phyloP scores from a whole-genome alignment of 2,797 vertebrate species.

The Eurystomus glaucurus region DNA sequence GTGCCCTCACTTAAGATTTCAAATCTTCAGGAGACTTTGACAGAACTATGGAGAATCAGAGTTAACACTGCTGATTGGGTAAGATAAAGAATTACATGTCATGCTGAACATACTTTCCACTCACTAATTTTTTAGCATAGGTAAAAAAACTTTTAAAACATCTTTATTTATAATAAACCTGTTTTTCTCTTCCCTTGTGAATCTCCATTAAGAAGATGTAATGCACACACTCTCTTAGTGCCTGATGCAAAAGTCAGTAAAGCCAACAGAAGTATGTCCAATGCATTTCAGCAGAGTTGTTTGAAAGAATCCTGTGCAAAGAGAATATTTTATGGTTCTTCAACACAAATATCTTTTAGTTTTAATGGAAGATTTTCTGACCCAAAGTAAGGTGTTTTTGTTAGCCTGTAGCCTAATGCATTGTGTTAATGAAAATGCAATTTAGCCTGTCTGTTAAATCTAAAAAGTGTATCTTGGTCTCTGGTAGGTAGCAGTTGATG shows the following conservation, averaged over 20 bases:
- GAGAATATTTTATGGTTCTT: neutral
- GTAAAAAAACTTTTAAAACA: neutral
- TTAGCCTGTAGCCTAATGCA: neutral
- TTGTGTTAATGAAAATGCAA: neutral
- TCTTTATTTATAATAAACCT: neutral
- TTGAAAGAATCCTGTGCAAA: slow-evolving; percentile 1
- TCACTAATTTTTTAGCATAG: neutral
- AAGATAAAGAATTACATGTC: neutral
- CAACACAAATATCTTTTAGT: neutral
- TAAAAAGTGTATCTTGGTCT: neutral
- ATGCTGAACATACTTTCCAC: neutral
- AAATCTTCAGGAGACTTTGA: neutral
- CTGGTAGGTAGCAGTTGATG: fast-evolving
- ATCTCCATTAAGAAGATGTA: neutral
- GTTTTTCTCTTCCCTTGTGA: neutral
- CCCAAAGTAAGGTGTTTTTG: neutral
- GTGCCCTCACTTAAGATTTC: neutral
- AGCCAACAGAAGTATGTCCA: neutral
- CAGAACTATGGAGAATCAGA: neutral
- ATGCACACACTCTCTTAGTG: neutral
- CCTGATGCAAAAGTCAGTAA: neutral
- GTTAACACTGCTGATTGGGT: neutral
- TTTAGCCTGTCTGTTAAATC: neutral
- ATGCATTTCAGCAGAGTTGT: neutral
- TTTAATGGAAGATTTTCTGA: neutral